Conservation (phyloP, 64 coral and sea anemone species). For the Catalaphyllia jardinei region DNA sequence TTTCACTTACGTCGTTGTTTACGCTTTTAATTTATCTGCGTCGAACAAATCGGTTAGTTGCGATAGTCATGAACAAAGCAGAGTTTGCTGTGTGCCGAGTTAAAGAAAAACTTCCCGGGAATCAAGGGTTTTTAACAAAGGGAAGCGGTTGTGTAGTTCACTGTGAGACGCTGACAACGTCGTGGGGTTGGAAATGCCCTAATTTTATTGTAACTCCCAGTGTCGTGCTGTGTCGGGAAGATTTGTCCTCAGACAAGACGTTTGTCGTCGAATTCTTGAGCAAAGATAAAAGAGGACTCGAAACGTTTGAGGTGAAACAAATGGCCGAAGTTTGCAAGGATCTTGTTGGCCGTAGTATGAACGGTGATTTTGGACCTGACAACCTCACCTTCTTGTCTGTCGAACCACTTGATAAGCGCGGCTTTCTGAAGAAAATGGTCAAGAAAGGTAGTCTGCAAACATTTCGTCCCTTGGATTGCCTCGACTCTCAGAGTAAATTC, state of each 20-base stretch:
- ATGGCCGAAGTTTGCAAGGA: constrained; percentile 69
- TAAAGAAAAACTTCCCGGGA: constrained; percentile 81
- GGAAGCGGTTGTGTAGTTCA: constrained; percentile 78
- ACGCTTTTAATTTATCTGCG: background rate
- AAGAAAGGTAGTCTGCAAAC: constrained; percentile 88
- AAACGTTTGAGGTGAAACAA: constrained; percentile 78
- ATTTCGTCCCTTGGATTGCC: constrained; percentile 70
- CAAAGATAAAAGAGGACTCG: constrained; percentile 77
- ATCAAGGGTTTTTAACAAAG: constrained; percentile 70
- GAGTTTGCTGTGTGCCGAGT: constrained; percentile 84
- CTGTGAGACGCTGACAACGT: constrained; percentile 51
- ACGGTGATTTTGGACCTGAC: constrained; percentile 5
- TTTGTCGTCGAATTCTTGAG: constrained; percentile 79
- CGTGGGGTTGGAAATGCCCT: constrained; percentile 81
- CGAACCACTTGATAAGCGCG: constrained; percentile 84
- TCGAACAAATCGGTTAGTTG: background rate
- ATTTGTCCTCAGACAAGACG: constrained; percentile 61
- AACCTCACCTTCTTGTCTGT: constrained; percentile 68
- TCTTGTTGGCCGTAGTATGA: constrained; percentile 41
- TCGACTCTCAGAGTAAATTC: constrained; percentile 1
- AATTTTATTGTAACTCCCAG: constrained; percentile 75
- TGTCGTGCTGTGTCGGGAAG: constrained; percentile 61
- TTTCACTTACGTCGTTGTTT: background rate
- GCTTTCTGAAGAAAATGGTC: constrained; percentile 89
- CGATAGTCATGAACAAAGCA: constrained; percentile 69